Base-by-base conservation (phyloP, 1,140 invertebrate genomes). In the Aradophagus sp. region DNA sequence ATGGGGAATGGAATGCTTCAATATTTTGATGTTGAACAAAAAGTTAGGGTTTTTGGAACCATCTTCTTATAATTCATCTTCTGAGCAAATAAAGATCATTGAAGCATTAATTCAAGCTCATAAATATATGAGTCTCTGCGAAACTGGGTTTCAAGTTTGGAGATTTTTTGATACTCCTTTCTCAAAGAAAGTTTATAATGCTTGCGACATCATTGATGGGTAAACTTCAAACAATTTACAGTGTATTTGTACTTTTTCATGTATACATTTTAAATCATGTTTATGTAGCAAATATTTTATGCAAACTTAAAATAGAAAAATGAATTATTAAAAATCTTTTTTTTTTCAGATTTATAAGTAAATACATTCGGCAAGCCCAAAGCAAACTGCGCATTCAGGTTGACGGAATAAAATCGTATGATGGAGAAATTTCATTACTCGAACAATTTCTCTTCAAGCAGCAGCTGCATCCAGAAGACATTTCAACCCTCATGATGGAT, bases 1-100 rank as follows among this genome's bases (percentile, higher is more conserved):
- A 35, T 90, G 91, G 89, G 84, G 88, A 15, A 85, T 92, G 67
- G 91, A 93, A 80, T 89, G 89, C 78, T 87, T 91, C 78, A 88
- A 86, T 79, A 70, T 88, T 3, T 74, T 91, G 5, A 86, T 89
- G 65, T 87, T 91, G 23, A 87, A 90, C 27, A 88, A 87, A 45
- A 85, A 88, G 17, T 81, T 91, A 2, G 87, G 87, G 1, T 90
- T 89, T 69, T 77, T 90, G 17, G 86, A 86, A 62, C 35, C 72
- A 16, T 36, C 63, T 0, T 58, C 87, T 36, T 42, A 86, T 2
- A 82, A 79, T 38, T 55, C 80, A 48, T 82, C 87, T 59, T 83
- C 87, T 50, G 87, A 91, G 35, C 82, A 87, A 13, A 80, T 87
- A 1, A 84, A 84, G 79, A 76, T 93, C 71, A 88, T 92, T 48